A percentile compares a stretch with the other conserved stretches of the same genome.
phyloP scores from a whole-genome alignment of 2,888 invertebrate species.

The Bimastos eiseni region DNA sequence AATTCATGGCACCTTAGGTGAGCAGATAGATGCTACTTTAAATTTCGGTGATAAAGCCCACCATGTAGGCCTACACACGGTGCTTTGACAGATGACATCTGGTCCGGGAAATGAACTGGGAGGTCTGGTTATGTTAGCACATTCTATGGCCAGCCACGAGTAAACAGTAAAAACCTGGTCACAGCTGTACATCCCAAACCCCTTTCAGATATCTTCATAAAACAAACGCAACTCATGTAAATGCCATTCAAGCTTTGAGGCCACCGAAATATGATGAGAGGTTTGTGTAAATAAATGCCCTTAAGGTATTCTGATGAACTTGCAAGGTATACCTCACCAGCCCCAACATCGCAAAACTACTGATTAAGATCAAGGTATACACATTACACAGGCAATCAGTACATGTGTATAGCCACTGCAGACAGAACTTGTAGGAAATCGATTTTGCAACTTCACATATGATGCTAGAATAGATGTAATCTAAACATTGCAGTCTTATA shows the following conservation, averaged over 20 bases:
- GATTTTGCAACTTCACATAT: not conserved
- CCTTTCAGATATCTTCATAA: not conserved
- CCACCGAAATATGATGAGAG: not conserved
- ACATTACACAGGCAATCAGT: not conserved
- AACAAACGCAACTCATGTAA: not conserved
- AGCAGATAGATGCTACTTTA: not conserved
- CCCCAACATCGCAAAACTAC: not conserved
- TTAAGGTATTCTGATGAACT: not conserved
- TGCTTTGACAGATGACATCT: not conserved
- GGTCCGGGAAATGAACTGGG: not conserved
- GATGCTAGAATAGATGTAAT: not conserved
- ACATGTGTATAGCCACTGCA: not conserved
- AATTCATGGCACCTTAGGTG: not conserved
- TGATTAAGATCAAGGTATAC: not conserved
- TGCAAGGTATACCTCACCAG: conserved; percentile 13
- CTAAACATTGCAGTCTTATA: no score
- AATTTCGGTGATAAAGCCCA: not conserved
- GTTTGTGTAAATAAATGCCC: conserved; percentile 13
- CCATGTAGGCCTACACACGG: not conserved
- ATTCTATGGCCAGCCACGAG: not conserved
- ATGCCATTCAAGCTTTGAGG: conserved; percentile 21
- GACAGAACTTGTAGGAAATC: not conserved
- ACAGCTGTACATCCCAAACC: not conserved
- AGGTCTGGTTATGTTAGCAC: not conserved
- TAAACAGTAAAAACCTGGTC: conserved; percentile 20